phyloP scores from a whole-genome alignment of 2,113 vertebrate genomes.

The Oreocharis arfaki region DNA sequence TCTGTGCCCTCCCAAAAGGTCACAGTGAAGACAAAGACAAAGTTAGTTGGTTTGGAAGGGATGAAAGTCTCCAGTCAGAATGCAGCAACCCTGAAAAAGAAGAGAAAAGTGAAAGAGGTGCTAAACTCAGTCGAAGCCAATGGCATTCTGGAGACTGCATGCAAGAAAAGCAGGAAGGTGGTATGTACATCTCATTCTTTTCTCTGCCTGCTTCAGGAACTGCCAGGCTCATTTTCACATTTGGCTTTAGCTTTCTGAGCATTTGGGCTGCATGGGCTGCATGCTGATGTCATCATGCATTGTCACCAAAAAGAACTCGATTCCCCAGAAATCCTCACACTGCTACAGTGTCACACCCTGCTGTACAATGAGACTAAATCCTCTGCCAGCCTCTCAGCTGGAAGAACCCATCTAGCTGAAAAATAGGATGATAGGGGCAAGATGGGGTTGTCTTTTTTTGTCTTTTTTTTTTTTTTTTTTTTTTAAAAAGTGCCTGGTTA shows the following conservation, averaged over 20 bases:
- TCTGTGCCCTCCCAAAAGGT: background rate
- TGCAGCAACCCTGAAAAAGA: conserved; percentile 44
- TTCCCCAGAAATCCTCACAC: background rate
- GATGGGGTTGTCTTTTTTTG: background rate
- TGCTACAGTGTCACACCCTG: background rate
- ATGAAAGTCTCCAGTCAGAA: conserved; percentile 16
- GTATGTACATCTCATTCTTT: conserved; percentile 43
- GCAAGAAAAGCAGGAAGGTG: conserved; percentile 22
- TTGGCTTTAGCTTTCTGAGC: background rate
- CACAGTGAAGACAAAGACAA: conserved; percentile 27
- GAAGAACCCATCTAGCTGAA: background rate
- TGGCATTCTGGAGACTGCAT: background rate
- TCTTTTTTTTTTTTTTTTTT: background rate
- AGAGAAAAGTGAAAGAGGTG: conserved; percentile 54
- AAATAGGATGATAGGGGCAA: background rate
- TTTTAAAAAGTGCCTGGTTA: no score
- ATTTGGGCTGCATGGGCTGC: background rate
- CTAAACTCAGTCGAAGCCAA: background rate
- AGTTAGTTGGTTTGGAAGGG: background rate
- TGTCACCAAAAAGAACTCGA: background rate
- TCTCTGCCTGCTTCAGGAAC: background rate
- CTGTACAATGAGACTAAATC: background rate
- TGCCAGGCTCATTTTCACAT: background rate
- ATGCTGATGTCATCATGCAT: background rate
- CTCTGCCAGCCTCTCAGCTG: background rate